These are phyloP conservation scores for Phalacrocorax aristotelis DNA, from an alignment of 2,113 vertebrate genomes.

Conservation along the genomic window DNA sequence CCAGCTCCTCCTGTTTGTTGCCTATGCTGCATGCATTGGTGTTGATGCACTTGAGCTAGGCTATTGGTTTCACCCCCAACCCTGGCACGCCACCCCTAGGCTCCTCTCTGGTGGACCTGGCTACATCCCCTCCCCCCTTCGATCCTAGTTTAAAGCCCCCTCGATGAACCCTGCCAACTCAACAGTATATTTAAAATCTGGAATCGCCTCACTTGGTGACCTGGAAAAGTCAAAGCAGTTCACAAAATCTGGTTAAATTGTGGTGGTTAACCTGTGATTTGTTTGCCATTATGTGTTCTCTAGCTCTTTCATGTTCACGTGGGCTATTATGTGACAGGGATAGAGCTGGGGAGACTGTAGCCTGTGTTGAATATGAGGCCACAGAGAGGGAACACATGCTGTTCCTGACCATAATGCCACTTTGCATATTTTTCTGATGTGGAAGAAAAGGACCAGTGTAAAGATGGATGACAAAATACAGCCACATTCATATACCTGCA, in stretches of 20 bases:
- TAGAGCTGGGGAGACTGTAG: not conserved
- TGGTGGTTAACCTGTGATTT: not conserved
- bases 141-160: too few relatives aligned
- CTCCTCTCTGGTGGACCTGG: too few relatives aligned
- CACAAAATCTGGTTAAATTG: not conserved
- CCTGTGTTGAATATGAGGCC: not conserved
- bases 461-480: not conserved
- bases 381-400: not conserved
- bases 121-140: too few relatives aligned
- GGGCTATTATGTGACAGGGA: not conserved
- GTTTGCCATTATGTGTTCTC: not conserved
- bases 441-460: not conserved
- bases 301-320: not conserved
- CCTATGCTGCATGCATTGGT: too few relatives aligned
- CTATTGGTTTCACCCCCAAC: too few relatives aligned
- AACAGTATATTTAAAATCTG: not conserved
- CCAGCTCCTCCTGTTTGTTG: too few relatives aligned
- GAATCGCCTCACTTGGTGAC: not conserved
- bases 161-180: too few relatives aligned
- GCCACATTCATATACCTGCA: not conserved
- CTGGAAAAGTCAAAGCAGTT: not conserved
- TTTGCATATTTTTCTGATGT: not conserved
- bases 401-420: not conserved
- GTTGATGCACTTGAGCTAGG: too few relatives aligned
- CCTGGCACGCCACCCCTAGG: too few relatives aligned